These are phyloP conservation scores for Macropis europaea DNA, from an alignment of 2,888 invertebrate species.

Conservation along the genomic window DNA sequence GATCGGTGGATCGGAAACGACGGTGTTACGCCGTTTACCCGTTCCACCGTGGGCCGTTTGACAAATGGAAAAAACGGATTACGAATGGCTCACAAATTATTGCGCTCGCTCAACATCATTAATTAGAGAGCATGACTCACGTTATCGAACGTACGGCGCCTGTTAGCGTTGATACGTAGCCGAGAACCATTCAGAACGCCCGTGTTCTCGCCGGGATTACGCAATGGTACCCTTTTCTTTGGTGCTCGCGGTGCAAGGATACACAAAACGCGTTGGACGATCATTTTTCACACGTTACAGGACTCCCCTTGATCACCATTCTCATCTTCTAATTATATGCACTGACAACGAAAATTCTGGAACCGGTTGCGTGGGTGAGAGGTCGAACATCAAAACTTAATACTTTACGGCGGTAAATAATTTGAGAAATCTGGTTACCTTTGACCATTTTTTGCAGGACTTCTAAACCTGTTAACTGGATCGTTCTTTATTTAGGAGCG, in stretches of 20 bases:
- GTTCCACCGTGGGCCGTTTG: conserved; percentile 19
- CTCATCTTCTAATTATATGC: too few species aligned
- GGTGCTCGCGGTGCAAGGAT: background rate
- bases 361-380: too few species aligned
- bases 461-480: too few species aligned
- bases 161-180: conserved; percentile 35
- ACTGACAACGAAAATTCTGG: too few species aligned
- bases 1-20: conserved; percentile 10
- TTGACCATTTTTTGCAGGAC: too few species aligned
- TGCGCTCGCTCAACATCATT: conserved; percentile 53
- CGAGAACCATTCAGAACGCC: conserved; percentile 25
- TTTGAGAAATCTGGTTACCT: too few species aligned
- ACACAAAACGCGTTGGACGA: conserved; percentile 12
- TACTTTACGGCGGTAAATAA: too few species aligned
- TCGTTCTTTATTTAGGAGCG: too few species aligned
- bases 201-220: conserved; percentile 25
- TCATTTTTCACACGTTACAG: too few species aligned
- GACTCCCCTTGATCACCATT: too few species aligned
- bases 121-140: conserved; percentile 62
- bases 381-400: too few species aligned
- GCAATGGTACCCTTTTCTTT: conserved; percentile 31
- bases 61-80: conserved; percentile 48
- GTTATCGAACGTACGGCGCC: conserved; percentile 44
- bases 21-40: conserved; percentile 11
- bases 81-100: conserved; percentile 55